Percentiles rank a stretch among this genome's conserved stretches.
These are phyloP conservation scores for human (Homo sapiens) DNA, from an alignment of 2,113 vertebrate genomes.

Conservation along the genomic window GRCh38 chr14:89485501-89486000, in stretches of 20 bases:
- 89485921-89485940: not conserved
- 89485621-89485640: not conserved
- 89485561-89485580: not conserved
- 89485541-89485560: not conserved
- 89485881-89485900: not conserved
- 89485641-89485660: not conserved
- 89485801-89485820: not conserved
- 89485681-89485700: not conserved
- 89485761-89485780: not conserved
- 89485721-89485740: not conserved
- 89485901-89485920: not conserved
- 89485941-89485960: not conserved
- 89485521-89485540: not conserved
- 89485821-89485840: rapidly evolving
- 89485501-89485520: not conserved
- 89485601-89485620: not conserved
- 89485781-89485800: not conserved
- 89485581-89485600: not conserved
- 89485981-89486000: not conserved
- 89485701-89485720: not conserved
- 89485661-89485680: not conserved
- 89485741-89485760: not conserved
- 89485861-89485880: not conserved
- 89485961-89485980: not conserved
- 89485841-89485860: not conserved